Conservation (phyloP, 2,888 invertebrate species). For the Leptinotarsa haldemani region DNA sequence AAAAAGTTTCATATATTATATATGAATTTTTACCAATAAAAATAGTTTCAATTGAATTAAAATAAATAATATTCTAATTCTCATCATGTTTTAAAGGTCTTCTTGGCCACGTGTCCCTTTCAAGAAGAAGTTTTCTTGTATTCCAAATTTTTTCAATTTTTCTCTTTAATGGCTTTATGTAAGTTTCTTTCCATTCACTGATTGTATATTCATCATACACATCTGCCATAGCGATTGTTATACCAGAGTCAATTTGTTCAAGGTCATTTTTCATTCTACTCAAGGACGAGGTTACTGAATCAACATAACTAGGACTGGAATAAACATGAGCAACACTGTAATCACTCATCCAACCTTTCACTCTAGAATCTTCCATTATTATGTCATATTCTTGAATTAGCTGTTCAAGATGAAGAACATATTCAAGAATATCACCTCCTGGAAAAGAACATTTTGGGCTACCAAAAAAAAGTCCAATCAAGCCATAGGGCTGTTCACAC, state of each 20-base stretch:
- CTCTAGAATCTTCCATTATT: conserved; percentile 62
- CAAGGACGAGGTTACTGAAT: conserved; percentile 68
- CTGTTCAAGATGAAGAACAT: conserved; percentile 65
- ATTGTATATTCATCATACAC: conserved; percentile 72
- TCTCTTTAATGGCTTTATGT: conserved; percentile 66
- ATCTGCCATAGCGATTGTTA: conserved; percentile 68
- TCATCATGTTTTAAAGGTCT: conserved; percentile 61
- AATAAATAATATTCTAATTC: conserved; percentile 10
- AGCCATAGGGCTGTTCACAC: conserved; percentile 60
- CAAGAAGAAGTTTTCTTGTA: conserved; percentile 66
- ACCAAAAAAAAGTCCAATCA: conserved; percentile 58
- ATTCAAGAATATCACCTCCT: conserved; percentile 60
- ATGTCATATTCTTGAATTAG: conserved; percentile 68
- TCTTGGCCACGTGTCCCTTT: conserved; percentile 68
- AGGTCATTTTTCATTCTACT: conserved; percentile 68
- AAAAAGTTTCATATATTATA: too few relatives aligned
- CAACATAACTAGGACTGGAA: conserved; percentile 73
- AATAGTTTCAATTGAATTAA: too few relatives aligned
- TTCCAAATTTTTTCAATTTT: conserved; percentile 67
- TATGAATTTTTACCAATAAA: too few relatives aligned
- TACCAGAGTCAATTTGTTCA: conserved; percentile 67
- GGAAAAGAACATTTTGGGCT: conserved; percentile 61
- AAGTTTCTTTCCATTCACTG: conserved; percentile 74
- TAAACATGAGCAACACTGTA: conserved; percentile 76
- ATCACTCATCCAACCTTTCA: conserved; percentile 73